Conservation (phyloP, 2,797 vertebrate genomes). For the Brachyalestes nurse region DNA sequence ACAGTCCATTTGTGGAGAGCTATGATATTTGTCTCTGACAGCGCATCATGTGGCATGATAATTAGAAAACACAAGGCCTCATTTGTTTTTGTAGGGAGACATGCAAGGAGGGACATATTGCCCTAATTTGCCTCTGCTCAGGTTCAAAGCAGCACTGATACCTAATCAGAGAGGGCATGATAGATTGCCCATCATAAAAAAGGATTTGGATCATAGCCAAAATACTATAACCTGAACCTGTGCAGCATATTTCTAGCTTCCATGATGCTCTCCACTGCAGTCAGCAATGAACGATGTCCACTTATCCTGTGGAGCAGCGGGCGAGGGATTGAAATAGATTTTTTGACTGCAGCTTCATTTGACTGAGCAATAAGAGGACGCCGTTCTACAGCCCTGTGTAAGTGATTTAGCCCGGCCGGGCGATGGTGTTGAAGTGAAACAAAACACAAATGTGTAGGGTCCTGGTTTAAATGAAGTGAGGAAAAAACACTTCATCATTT, state of each 20-base stretch:
- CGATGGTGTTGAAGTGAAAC: slow-evolving; percentile 68
- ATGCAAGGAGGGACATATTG: slow-evolving; percentile 28
- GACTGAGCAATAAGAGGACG: slow-evolving; percentile 72
- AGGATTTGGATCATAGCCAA: slow-evolving; percentile 58
- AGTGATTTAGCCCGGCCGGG: slow-evolving; percentile 75
- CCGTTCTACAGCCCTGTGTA: slow-evolving; percentile 68
- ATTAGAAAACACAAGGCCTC: slow-evolving; percentile 79
- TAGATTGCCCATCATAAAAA: slow-evolving; percentile 50
- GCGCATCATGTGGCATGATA: slow-evolving; percentile 67
- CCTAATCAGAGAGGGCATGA: slow-evolving; percentile 46
- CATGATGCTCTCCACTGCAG: slow-evolving; percentile 63
- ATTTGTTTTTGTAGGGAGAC: slow-evolving; percentile 76
- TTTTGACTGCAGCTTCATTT: slow-evolving; percentile 73
- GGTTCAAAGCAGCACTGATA: slow-evolving; percentile 24
- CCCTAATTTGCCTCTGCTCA: slow-evolving; percentile 41
- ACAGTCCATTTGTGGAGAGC: slow-evolving; percentile 79
- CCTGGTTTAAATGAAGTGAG: slow-evolving; percentile 34
- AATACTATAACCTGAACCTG: slow-evolving; percentile 51
- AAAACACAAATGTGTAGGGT: slow-evolving; percentile 47
- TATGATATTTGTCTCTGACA: slow-evolving; percentile 73
- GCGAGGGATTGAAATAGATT: slow-evolving; percentile 75
- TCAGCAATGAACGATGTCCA: slow-evolving; percentile 70
- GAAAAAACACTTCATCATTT: slow-evolving; percentile 12
- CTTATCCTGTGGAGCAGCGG: slow-evolving; percentile 69
- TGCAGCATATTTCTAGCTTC: slow-evolving; percentile 55